Conservation (phyloP, 2,888 invertebrate species). For the Charanyca ferruginea region DNA sequence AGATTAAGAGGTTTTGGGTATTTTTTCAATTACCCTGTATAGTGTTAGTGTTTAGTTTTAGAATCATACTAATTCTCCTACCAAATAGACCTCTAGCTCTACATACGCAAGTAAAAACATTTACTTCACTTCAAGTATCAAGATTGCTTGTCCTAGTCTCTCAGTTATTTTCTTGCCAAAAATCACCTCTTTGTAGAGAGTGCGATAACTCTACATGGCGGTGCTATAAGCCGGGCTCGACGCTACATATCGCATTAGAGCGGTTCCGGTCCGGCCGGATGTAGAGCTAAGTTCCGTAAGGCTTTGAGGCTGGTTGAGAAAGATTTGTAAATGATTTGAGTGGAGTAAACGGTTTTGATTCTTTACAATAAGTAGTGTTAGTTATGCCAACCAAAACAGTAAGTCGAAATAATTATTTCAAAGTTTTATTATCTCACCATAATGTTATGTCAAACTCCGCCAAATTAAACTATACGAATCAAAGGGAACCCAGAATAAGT, state of each 20-base stretch:
- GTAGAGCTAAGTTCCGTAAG: slow-evolving; percentile 71
- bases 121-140: background rate
- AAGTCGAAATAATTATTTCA: no score
- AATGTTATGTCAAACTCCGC: no score
- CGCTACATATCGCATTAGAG: slow-evolving; percentile 79
- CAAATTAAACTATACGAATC: no score
- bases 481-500: no score
- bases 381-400: no score
- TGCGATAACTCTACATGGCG: slow-evolving; percentile 61
- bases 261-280: slow-evolving; percentile 78
- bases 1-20: no score
- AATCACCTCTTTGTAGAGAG: slow-evolving; percentile 16
- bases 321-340: slow-evolving; percentile 15
- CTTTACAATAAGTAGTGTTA: background rate
- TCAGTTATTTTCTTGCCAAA: slow-evolving; percentile 14
- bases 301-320: slow-evolving; percentile 29
- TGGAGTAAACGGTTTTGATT: slow-evolving; percentile 1
- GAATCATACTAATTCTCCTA: no score
- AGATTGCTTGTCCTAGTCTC: slow-evolving; percentile 3
- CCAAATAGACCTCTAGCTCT: no score
- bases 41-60: no score
- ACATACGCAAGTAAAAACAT: background rate
- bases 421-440: no score
- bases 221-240: slow-evolving; percentile 76
- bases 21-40: no score